Conservation (phyloP, 2,113 vertebrate species). For the Coptodon bakossiorum region DNA sequence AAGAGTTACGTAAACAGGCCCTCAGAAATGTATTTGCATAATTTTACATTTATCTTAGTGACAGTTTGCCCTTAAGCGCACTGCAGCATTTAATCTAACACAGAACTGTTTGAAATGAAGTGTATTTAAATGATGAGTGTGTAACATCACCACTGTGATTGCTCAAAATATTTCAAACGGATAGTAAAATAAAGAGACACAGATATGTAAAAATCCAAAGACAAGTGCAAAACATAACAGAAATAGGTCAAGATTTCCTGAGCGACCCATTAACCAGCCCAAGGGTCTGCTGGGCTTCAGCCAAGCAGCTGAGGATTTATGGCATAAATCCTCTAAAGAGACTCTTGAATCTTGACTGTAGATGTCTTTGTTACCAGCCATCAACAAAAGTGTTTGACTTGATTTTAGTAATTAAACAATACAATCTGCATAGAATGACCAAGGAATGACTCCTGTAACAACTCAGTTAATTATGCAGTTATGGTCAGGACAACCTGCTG, state of each 20-base stretch:
- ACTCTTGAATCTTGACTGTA: not conserved
- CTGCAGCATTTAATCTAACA: not conserved
- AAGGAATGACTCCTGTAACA: not conserved
- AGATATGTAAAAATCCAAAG: not conserved
- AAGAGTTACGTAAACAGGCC: not conserved
- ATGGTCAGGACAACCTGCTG: not conserved
- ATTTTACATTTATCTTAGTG: not conserved
- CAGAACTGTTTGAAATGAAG: not conserved
- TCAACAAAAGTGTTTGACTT: not conserved
- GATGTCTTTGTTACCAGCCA: not conserved
- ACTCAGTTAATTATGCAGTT: not conserved
- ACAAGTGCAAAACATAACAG: not conserved
- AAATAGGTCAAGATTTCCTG: not conserved
- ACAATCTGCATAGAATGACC: not conserved
- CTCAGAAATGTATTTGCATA: not conserved
- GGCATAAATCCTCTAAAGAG: not conserved
- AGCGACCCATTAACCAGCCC: not conserved
- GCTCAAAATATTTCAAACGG: not conserved
- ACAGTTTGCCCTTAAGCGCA: not conserved
- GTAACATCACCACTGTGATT: not conserved
- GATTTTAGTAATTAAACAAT: not conserved
- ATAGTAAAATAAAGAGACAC: not conserved
- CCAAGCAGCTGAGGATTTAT: not conserved
- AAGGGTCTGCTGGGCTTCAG: not conserved
- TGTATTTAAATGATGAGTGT: not conserved